phyloP scores from a whole-genome alignment of 2,113 vertebrate species.

The Saccopteryx bilineata region DNA sequence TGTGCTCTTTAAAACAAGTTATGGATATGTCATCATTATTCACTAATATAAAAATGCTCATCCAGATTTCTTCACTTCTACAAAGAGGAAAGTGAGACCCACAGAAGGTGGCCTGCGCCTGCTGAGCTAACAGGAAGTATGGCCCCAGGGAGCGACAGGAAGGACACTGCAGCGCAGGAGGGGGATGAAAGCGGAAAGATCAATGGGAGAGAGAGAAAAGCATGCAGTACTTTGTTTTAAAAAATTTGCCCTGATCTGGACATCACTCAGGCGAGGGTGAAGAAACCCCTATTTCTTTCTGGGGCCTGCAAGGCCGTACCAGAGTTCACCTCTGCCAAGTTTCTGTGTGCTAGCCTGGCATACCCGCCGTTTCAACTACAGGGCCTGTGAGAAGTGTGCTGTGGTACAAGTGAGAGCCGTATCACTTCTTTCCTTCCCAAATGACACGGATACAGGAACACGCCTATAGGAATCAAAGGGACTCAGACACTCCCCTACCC shows the following conservation, averaged over 20 bases:
- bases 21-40: not conserved
- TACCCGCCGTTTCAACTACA: not conserved
- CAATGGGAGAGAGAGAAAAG: not conserved
- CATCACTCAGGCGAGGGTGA: not conserved
- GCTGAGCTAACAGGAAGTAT: accelerated
- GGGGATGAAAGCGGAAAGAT: not conserved
- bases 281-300: not conserved
- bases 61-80: not conserved
- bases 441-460: not conserved
- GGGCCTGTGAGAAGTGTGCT: not conserved
- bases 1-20: not conserved
- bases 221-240: not conserved
- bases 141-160: not conserved
- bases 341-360: not conserved
- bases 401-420: accelerated
- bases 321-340: not conserved
- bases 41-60: not conserved
- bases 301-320: not conserved
- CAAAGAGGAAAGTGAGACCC: accelerated
- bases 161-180: accelerated
- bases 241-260: not conserved
- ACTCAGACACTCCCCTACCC: not conserved
- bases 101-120: accelerated
- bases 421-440: not conserved
- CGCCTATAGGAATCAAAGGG: not conserved